Evolutionary conservation across 1,140 invertebrate species (phyloP).

Genomic region (Metaphire vulgaris): DNA sequence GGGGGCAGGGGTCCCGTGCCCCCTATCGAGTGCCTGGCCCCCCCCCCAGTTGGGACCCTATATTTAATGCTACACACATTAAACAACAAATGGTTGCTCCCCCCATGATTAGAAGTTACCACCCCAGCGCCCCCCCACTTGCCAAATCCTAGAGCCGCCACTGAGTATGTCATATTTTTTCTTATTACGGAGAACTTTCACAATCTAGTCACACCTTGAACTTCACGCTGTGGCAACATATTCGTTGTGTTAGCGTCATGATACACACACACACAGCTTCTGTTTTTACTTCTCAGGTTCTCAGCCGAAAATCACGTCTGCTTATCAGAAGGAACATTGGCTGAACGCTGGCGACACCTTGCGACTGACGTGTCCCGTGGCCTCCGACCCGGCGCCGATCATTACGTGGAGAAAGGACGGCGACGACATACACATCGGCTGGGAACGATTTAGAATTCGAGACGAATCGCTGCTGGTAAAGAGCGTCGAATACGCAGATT

Average conservation of each 20-base stretch:
- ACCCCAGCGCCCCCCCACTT: background rate
- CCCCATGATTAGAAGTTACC: too few species aligned
- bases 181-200: background rate
- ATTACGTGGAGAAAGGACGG: conserved; percentile 50
- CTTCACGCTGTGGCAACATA: too few species aligned
- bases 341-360: conserved; percentile 39
- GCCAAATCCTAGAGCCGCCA: background rate
- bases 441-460: conserved; percentile 47
- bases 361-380: conserved; percentile 44
- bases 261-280: background rate
- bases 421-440: conserved; percentile 55
- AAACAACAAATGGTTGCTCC: too few species aligned
- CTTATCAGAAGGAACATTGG: background rate
- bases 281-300: background rate
- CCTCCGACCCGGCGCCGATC: conserved; percentile 40
- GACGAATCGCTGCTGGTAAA: conserved; percentile 41
- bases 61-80: too few species aligned
- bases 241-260: background rate
- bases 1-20: too few species aligned
- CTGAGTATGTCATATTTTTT: background rate
- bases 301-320: background rate
- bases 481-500: conserved; percentile 42
- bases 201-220: too few species aligned
- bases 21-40: too few species aligned
- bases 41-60: too few species aligned